Evolutionary conservation across 2,888 invertebrate species (phyloP).

Genomic region (Andrena praecox): DNA sequence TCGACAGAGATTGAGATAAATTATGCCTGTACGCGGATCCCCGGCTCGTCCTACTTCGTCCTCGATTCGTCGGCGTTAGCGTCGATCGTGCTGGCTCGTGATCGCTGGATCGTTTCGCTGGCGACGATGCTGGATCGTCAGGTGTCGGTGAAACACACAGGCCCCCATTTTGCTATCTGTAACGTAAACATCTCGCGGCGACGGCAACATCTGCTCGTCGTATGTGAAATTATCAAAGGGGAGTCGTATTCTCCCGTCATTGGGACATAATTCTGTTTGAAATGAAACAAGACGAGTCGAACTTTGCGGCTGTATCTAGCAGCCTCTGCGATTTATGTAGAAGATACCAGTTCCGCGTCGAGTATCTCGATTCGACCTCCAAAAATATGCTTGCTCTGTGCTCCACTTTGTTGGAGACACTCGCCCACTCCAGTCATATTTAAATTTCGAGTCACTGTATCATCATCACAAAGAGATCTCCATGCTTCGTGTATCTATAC

Average conservation of each 20-base stretch:
- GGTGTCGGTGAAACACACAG: conserved; percentile 48
- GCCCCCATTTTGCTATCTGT: conserved; percentile 25
- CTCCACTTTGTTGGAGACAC: no score
- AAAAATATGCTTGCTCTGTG: no score
- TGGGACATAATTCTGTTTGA: background rate
- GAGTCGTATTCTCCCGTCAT: background rate
- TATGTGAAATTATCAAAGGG: conserved; percentile 41
- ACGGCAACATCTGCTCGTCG: conserved; percentile 69
- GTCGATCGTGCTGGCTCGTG: background rate
- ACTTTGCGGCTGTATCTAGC: background rate
- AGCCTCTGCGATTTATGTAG: no score
- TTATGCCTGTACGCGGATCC: background rate
- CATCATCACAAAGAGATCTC: no score
- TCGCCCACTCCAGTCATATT: no score
- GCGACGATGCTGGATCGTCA: conserved; percentile 46
- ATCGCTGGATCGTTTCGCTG: conserved; percentile 21
- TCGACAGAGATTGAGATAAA: background rate
- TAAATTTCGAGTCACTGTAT: no score
- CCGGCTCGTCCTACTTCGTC: background rate
- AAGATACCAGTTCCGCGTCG: no score
- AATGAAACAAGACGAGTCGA: background rate
- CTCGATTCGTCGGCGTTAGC: background rate
- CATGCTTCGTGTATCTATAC: no score
- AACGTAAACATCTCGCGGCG: conserved; percentile 56
- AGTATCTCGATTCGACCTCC: no score